Percentiles rank a stretch among this genome's conserved stretches.
phyloP scores from a whole-genome alignment of 2,888 invertebrate genomes.

The Lasioglossum villosulum region DNA sequence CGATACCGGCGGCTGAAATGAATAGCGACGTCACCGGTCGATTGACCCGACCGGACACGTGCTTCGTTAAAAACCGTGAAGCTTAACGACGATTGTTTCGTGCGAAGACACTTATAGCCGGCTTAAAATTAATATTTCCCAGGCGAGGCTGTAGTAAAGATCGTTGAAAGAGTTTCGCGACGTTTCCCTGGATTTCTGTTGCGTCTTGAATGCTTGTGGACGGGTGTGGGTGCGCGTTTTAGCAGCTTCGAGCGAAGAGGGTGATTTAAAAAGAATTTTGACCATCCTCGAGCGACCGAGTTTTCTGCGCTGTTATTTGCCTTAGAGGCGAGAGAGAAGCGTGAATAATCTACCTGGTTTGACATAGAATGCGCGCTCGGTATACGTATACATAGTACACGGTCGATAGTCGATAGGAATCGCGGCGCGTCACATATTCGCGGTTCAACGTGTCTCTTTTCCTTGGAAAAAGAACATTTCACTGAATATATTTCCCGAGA shows the following conservation, averaged over 20 bases:
- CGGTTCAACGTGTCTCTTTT: neutral
- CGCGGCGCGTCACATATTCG: neutral
- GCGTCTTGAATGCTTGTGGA: neutral
- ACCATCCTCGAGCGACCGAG: neutral
- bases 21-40: too few relatives aligned
- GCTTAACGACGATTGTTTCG: neutral
- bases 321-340: neutral
- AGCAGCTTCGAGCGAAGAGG: neutral
- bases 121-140: neutral
- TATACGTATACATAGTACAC: slow-evolving; percentile 22
- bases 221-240: neutral
- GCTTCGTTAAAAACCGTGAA: neutral
- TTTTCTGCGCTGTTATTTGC: neutral
- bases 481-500: neutral
- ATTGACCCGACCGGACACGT: too few relatives aligned
- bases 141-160: neutral
- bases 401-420: slow-evolving; percentile 15
- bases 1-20: too few relatives aligned
- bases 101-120: neutral
- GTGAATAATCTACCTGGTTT: neutral
- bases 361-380: neutral
- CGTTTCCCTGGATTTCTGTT: neutral
- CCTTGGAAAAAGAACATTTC: slow-evolving; percentile 5
- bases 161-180: neutral
- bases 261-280: slow-evolving; percentile 11